These are phyloP conservation scores for Stenotaenia linearis DNA, from an alignment of 2,888 invertebrate species.

Conservation along the genomic window DNA sequence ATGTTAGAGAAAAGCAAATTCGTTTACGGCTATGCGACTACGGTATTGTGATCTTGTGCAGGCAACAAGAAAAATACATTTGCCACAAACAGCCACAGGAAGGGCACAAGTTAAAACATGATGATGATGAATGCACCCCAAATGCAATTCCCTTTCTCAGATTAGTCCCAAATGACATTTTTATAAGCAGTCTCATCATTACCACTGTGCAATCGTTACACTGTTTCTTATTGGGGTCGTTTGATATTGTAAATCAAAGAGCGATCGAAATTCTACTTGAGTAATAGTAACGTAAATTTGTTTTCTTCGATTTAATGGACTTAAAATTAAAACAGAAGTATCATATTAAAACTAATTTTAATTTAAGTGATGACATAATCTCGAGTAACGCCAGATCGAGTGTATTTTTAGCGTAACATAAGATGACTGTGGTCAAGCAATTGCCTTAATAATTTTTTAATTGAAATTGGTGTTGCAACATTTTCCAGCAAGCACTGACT, in stretches of 20 bases:
- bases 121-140: background rate
- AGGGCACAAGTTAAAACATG: background rate
- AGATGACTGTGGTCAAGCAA: no score
- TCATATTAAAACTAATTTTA: background rate
- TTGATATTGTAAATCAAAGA: background rate
- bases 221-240: background rate
- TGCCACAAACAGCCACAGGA: constrained; percentile 8
- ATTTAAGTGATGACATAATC: no score
- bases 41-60: constrained; percentile 9
- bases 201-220: background rate
- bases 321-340: background rate
- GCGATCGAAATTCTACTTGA: background rate
- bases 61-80: constrained; percentile 3
- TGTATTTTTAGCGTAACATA: no score
- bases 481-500: no score
- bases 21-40: constrained; percentile 5
- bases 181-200: background rate
- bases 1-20: constrained; percentile 3
- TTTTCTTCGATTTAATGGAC: background rate
- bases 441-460: no score
- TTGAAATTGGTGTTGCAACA: no score
- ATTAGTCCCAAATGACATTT: background rate
- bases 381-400: no score
- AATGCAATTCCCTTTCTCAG: background rate
- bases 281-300: no score